Base-by-base conservation (phyloP, 2,797 vertebrate species). In the Lates japonicus region DNA sequence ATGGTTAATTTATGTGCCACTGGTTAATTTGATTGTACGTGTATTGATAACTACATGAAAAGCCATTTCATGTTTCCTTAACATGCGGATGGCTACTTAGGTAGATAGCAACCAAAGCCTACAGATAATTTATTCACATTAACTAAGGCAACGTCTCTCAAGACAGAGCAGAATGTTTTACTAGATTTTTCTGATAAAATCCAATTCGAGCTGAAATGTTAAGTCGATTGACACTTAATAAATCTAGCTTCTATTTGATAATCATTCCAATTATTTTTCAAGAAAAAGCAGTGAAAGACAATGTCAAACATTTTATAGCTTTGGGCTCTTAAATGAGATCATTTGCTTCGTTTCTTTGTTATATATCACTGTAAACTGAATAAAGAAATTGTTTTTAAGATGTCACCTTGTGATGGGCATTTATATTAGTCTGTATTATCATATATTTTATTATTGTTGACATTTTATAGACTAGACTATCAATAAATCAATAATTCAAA, bases 11-110 rank as follows among this genome's bases (percentile, higher is more conserved):
- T 37, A 76, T 49, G 71, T 42, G 55, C 14, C 49, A 2, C 19
- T 74, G 31, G 79, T 49, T 70, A 20, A 72, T 60, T 71, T 70
- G 67, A 80, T 35, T 61, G 67, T 35, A 29, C 17, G 35, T 57
- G 68, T 35, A 20, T 55, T 78, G 7, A 69, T 65, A 58, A 79
- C 33, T 13, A 42, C 44, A 71, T 60, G 25, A 60, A 68, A 41
- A 51, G 49, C 10, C 13, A 49, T 22, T 49, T 20, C 13, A 42
- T 57, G 16, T 76, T 70, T 9, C 39, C 29, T 37, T 69, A 68
- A 41, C 48, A 7, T 2, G 9, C 61, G 42, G 22, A 31, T 29
- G 22, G 41, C 11, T 68, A 31, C 48, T 22, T 51, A 70, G 61
- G 39, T 9, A 11, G 14, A 35, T 1, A 52, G 59, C 48, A 14